Evolutionary conservation across 2,797 vertebrate genomes (phyloP).

Genomic region (Bucorvus abyssinicus): DNA sequence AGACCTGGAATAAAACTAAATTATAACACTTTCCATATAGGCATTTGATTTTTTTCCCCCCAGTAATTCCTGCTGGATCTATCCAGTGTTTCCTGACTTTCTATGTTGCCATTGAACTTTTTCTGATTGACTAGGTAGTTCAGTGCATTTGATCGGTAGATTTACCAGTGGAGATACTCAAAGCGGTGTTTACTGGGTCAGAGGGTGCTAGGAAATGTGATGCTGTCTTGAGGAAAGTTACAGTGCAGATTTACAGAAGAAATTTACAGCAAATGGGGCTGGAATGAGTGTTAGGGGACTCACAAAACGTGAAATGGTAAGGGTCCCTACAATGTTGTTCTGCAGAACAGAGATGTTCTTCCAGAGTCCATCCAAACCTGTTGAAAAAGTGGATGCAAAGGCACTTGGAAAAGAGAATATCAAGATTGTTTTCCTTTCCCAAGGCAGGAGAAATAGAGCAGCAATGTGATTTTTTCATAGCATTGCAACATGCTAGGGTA

Average conservation of each 20-base stretch:
- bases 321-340: neutral
- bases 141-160: neutral
- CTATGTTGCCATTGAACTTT: conserved; percentile 47
- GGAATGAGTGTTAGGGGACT: neutral
- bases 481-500: neutral
- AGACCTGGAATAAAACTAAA: conserved; percentile 66
- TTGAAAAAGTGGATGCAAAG: neutral
- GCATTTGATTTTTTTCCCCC: conserved; percentile 32
- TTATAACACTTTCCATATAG: conserved; percentile 59
- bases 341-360: neutral
- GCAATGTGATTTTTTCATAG: neutral
- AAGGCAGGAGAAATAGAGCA: neutral
- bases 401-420: neutral
- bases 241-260: neutral
- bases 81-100: conserved; percentile 41
- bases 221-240: neutral
- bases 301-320: conserved; percentile 27
- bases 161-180: neutral
- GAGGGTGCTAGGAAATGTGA: neutral
- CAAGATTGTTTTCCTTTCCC: neutral
- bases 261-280: neutral
- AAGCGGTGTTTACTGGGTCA: neutral
- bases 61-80: conserved; percentile 51
- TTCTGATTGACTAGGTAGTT: conserved; percentile 41
- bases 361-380: neutral